Base-by-base conservation (phyloP, 2,888 invertebrate genomes). In the Xanthorhoe designata region DNA sequence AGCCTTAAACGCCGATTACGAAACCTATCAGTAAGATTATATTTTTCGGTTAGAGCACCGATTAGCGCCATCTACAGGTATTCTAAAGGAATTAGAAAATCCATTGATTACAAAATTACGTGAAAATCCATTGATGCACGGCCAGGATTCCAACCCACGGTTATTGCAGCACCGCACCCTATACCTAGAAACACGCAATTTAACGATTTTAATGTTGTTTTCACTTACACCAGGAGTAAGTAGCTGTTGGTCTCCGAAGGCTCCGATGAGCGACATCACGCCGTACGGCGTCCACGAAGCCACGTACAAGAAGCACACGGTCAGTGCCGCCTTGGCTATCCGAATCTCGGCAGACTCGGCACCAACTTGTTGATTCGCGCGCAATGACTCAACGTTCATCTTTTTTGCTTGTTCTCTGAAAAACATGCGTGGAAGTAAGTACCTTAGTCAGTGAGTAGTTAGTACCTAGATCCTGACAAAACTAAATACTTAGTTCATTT, bases 211-310 rank as follows among this genome's bases (percentile, higher is more conserved):
- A 13, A 42, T 42, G 13, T 42, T 24, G 24, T 24, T 24, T 50
- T 66, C 7, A 42, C 68, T 61, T 65, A 64, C 95, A 77, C 95
- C 96, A 0, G 97, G 97, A 0, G 97, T 97, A 5, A 97, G 88
- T 1, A 97, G 85, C 58, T 94, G 92, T 82, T 95, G 95, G 85
- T 97, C 95, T 18, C 98, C 98, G 80, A 97, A 97, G 1, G 97
- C 96, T 2, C 97, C 97, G 73, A 96, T 97, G 64, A 98, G 91
- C 0, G 98, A 96, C 78, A 95, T 95, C 0, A 97, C 95, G 0
- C 97, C 98, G 81, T 98, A 98, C 0, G 98, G 98, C 3, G 97
- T 97, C 98, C 98, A 98, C 0, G 98, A 97, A 1, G 97, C 95
- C 18, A 98, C 95, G 85, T 96, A 98, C 2, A 98, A 89, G 86